Evolutionary conservation across 2,888 invertebrate genomes (phyloP), one percentile per base, ranked within the genome.

Genomic region (Volucella zonaria): DNA sequence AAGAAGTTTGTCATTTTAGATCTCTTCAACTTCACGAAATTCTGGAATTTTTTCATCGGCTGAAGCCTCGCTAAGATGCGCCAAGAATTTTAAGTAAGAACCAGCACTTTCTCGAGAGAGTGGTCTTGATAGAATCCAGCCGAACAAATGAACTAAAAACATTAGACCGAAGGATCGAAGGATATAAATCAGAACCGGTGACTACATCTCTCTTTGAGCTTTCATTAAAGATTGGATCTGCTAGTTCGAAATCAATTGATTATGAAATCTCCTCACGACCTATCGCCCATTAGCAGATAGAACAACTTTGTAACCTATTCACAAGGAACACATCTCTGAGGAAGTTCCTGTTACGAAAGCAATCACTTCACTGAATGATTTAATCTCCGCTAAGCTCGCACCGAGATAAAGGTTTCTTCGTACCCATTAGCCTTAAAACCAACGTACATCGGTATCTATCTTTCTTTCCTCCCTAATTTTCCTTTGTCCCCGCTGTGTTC

Each of bases 171-270:
- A 58, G 11, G 0, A 74, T 64, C 8, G 54, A 11, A 6, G 47
- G 15, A 45, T 74, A 74, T 15, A 58, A 10, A 43, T 66, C 75
- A 9, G 14, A 12, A 6, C 67, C 75, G 31, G 64, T 45, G 3
- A 54, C 43, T 8, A 74, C 9, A 58, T 75, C 66, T 15, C 56
- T 38, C 38, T 56, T 66, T 8, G 58, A 64, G 12, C 58, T 56
- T 49, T 66, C 18, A 52, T 45, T 18, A 31, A 49, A 75, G 15
- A 11, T 4, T 66, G 31, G n/a, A n/a, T n/a, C n/a, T n/a, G n/a
- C n/a, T n/a, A n/a, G n/a, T 9, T 31, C 4, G 1, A 75, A 31
- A 8, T 14, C 31, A 2, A 68, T 68, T 1, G 56, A 1, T 18
- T 40, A 12, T 2, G 52, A 54, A 52, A 67, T 18, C 12, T 67